Evolutionary conservation across 2,797 vertebrate species (phyloP), one percentile per base, ranked within the genome.

Genomic region (Peromyscus aztecus): DNA sequence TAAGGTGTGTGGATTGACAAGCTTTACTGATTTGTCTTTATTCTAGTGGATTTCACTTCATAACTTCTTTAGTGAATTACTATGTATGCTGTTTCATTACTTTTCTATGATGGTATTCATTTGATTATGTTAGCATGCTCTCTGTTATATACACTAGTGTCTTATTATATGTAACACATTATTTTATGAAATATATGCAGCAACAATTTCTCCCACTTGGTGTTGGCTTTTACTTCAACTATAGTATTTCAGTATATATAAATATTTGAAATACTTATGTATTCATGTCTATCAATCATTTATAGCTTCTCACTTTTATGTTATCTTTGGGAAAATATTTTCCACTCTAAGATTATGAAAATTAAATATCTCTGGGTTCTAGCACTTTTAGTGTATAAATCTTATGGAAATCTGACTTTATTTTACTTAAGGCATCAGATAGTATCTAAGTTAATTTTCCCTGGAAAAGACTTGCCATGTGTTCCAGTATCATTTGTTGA

Each of bases 291-390:
- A 34, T 73, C 29, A 78, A 73, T 81, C 14, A 57, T 85, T 87
- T 76, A 90, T 89, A 89, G 11, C 11, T 73, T 91, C 55, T 95
- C 16, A 31, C 37, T 91, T 95, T 95, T 81, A 96, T 63, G 34
- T 65, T 61, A 89, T 87, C n/a, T 90, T 93, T 96, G 24, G 9
- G 81, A 96, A 94, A 75, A 1, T 6, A 83, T 91, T 89, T 6
- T 88, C 14, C 24, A 91, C 31, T 93, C 37, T 19, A 91, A 83
- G 27, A 31, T 89, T 93, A 67, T 84, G 63, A 95, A 97, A 92
- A 94, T 86, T 91, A 97, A 95, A 83, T 91, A 78, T 11, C 3
- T 90, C 46, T 80, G 55, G 10, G 2, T 87, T 93, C 34, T 76
- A 52, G 19, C 91, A 80, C 1, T 77, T 86, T 73, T n/a, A 37